Base-by-base conservation (phyloP, 2,888 invertebrate species). In the Mythimna ferrago region DNA sequence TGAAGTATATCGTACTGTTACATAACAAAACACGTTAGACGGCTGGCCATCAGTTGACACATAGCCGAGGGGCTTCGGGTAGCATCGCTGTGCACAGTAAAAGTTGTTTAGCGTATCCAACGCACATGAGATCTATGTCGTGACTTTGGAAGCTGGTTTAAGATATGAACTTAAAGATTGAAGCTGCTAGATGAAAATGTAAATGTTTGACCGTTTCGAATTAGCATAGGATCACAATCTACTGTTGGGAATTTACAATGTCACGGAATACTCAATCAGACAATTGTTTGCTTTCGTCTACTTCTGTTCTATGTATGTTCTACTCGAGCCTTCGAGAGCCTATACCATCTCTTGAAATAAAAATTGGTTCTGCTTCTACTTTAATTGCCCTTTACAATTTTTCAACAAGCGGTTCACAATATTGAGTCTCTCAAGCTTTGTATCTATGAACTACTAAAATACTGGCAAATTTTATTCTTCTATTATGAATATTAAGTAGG, bases 31-130 rank as follows among this genome's bases (percentile, higher is more conserved):
- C 74, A 67, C 60, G 78, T 68, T 54, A 41, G 72, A 65, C 69
- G 48, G 48, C 48, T 71, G 76, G 44, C 61, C 78, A 82, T 80
- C 82, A 71, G 85, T 83, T 86, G 86, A 86, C 86, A 86, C 66
- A 75, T 65, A 72, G 71, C 63, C 75, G 41, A 63, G 76, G 77
- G 82, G 77, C 80, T 44, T 48, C 62, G 81, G 68, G 80, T 81
- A 78, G 76, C 74, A 71, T 80, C 65, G 19, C 73, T 44, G 78
- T 81, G 89, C 88, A 82, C 86, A 83, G 89, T 89, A 89, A 89
- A 89, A 89, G 89, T 89, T 89, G 88, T 87, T 86, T 87, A 81
- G 80, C 68, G 78, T 81, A 88, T 83, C 86, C 80, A 82, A 66
- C 73, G 71, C 71, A 71, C 81, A 85, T 81, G 80, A 78, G 77